Conservation (phyloP, 2,888 invertebrate genomes). For the Pocota personata region DNA sequence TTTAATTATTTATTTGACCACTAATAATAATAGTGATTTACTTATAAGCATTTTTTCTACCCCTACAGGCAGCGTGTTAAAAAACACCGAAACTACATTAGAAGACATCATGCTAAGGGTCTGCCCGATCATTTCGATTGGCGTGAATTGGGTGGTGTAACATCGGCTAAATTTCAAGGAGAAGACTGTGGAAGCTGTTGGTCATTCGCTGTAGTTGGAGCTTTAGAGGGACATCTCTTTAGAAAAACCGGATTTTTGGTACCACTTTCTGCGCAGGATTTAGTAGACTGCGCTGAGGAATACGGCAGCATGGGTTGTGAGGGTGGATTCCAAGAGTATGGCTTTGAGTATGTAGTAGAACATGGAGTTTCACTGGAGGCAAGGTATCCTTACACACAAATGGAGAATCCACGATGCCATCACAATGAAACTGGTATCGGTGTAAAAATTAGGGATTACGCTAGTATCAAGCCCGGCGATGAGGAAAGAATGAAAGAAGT, state of each 20-base stretch:
- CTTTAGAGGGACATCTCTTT: constrained; percentile 80
- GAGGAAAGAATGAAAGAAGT: constrained; percentile 81
- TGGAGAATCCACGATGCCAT: constrained; percentile 77
- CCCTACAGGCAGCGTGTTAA: constrained; percentile 77
- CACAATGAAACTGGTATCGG: constrained; percentile 78
- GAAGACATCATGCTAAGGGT: constrained; percentile 37
- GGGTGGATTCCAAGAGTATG: constrained; percentile 81
- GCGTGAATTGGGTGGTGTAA: constrained; percentile 81
- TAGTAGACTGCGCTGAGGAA: constrained; percentile 81
- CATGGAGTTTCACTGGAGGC: constrained; percentile 80
- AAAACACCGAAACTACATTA: constrained; percentile 78
- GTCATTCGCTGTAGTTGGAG: constrained; percentile 80
- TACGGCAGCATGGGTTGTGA: constrained; percentile 81
- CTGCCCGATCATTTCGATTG: constrained; percentile 81
- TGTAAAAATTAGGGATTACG: constrained; percentile 79
- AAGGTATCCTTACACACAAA: constrained; percentile 80
- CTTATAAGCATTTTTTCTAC: too few species aligned
- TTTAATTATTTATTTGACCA: too few species aligned
- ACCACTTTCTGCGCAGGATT: constrained; percentile 81
- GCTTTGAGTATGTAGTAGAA: constrained; percentile 81
- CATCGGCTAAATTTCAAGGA: constrained; percentile 80
- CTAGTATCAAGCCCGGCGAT: constrained; percentile 80
- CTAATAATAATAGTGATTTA: too few species aligned
- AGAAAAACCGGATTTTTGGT: constrained; percentile 80
- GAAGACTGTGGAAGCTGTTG: constrained; percentile 80